Base-by-base conservation (phyloP, 2,888 invertebrate species). In the Aspidapion aeneum region DNA sequence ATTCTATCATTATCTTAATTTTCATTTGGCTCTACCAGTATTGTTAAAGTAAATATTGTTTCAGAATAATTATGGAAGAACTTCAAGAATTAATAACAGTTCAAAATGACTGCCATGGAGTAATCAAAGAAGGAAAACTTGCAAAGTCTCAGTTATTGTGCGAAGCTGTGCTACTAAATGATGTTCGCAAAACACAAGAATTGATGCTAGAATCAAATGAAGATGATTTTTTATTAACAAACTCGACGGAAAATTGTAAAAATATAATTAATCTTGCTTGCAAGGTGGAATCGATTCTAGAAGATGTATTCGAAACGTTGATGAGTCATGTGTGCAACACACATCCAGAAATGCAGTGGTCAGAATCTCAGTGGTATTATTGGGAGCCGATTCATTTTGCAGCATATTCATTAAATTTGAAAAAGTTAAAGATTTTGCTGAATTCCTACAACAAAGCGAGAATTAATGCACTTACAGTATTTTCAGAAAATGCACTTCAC, bases 401-500 rank as follows among this genome's bases (percentile, higher is more conserved):
- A 5, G 69, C 72, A 1, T 65, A 66, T 52, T 51, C 61, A 16
- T 65, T 67, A 5, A 56, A 72, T 58, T 54, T 61, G 1, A 60
- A 60, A 35, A 72, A 71, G 60, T 64, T 73, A 2, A 19, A 62
- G 35, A 61, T 61, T 1, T 61, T 71, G 3, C 48, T 68, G 18
- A 58, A 66, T 0, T 57, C 62, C 16, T 5, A 63, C 3, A 56
- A 60, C 7, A 57, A 60, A 52, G 62, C 58, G 7, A 63, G 68
- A 19, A 61, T 68, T 0, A 71, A 72, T 58, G 57, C 63, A 3
- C 57, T 71, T 17, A 70, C 73, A 1, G 58, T 68, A 20, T 69
- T 72, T 18, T 73, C 71, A 0, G 73, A 73, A 66, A 73, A 73
- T 55, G 71, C 73, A 1, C 61, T 73, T 17, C 73, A 73, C 35